Conservation (phyloP, 1,140 invertebrate genomes). For the Kradibia gibbosae region DNA sequence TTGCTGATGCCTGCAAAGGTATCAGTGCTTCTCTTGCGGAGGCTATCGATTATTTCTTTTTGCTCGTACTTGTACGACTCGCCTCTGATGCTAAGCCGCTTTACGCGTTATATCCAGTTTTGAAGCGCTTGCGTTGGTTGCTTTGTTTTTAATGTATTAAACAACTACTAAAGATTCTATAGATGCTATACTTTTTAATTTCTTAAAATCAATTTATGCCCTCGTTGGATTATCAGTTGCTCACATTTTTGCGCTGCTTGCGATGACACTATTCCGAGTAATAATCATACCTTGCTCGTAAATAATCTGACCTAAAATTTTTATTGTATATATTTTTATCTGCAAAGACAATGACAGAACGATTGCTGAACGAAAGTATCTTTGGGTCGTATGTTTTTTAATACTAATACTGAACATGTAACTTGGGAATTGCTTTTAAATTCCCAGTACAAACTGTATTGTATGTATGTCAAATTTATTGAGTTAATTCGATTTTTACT, state of each 20-base stretch:
- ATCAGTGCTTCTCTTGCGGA: not conserved
- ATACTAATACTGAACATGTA: not conserved
- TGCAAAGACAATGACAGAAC: not conserved
- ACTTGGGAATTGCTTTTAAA: no score
- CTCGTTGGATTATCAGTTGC: not conserved
- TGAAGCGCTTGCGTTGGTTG: not conserved
- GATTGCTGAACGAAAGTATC: not conserved
- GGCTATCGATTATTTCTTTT: constrained; percentile 12
- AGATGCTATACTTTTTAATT: not conserved
- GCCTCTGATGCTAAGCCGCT: not conserved
- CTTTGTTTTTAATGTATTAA: not conserved
- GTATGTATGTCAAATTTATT: no score
- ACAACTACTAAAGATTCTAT: not conserved
- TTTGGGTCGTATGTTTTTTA: not conserved
- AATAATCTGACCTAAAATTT: not conserved
- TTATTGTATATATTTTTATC: not conserved
- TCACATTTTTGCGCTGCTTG: not conserved
- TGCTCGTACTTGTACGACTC: not conserved
- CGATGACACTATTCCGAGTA: not conserved
- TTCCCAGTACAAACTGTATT: no score
- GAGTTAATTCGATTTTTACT: no score
- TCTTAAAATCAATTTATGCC: not conserved
- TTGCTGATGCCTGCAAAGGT: not conserved
- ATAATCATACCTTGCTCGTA: not conserved
- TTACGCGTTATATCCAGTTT: not conserved